A percentile compares a stretch with the other conserved stretches of the same genome.
Evolutionary conservation across 2,888 invertebrate species (phyloP).

Genomic region (Candidula unifasciata): DNA sequence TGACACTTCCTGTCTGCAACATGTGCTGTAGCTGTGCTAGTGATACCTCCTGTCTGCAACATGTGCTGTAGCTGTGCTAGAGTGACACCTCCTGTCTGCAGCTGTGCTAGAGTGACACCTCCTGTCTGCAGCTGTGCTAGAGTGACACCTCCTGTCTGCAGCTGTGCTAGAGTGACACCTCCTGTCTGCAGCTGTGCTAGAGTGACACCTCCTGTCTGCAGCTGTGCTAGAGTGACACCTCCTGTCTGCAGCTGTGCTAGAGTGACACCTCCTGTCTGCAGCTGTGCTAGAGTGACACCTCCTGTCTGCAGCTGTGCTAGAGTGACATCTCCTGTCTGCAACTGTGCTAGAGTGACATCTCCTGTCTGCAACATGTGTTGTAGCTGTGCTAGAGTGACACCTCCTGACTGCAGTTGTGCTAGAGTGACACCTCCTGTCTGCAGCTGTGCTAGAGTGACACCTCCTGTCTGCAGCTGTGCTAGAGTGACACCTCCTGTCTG

Average conservation of each 20-base stretch:
- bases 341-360: conserved; percentile 30
- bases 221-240: conserved; percentile 30
- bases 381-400: no score
- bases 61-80: no score
- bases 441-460: no score
- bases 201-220: no score
- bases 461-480: conserved; percentile 26
- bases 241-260: conserved; percentile 52
- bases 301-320: conserved; percentile 41
- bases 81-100: no score
- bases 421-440: conserved; percentile 26
- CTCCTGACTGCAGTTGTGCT: conserved; percentile 21
- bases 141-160: no score
- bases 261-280: conserved; percentile 18
- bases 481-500: conserved; percentile 26
- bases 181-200: conserved; percentile 55
- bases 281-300: conserved; percentile 32
- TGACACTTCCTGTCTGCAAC: conserved; percentile 50
- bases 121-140: conserved; percentile 55
- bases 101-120: conserved; percentile 30
- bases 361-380: conserved; percentile 39
- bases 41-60: conserved; percentile 50
- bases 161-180: conserved; percentile 30
- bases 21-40: conserved; percentile 38
- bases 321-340: no score